phyloP scores from a whole-genome alignment of 2,797 vertebrate genomes.

The Spondyliosoma cantharus region DNA sequence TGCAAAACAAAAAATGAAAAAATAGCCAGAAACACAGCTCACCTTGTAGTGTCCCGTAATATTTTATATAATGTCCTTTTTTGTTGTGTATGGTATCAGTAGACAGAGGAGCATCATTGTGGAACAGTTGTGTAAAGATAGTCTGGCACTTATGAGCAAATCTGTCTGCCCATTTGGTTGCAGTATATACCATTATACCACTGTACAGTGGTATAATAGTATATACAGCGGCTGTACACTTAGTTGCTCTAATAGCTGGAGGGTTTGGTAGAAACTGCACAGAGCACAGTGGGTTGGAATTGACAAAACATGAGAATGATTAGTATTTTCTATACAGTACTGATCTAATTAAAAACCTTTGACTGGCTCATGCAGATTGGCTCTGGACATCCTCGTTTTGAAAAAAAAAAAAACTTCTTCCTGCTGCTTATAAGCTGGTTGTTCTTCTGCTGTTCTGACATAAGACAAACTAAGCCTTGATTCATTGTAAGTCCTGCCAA shows the following conservation, averaged over 20 bases:
- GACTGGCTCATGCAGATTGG: not conserved
- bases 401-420: not conserved
- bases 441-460: not conserved
- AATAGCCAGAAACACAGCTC: not conserved
- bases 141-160: not conserved
- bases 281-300: not conserved
- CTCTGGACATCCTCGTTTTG: not conserved
- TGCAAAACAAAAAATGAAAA: too few relatives aligned
- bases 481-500: constrained; percentile 8
- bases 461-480: constrained; percentile 15
- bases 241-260: not conserved
- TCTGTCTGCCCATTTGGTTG: not conserved
- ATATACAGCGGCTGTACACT: too few relatives aligned
- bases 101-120: not conserved
- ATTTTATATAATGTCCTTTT: not conserved
- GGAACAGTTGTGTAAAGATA: not conserved
- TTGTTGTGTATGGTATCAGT: not conserved
- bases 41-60: not conserved
- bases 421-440: not conserved
- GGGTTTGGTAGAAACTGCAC: not conserved
- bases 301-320: not conserved
- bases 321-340: not conserved
- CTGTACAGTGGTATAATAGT: not conserved
- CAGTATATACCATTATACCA: not conserved
- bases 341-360: not conserved